These are phyloP conservation scores for Mormyrus iriodes DNA, from an alignment of 2,113 vertebrate genomes.

Conservation along the genomic window DNA sequence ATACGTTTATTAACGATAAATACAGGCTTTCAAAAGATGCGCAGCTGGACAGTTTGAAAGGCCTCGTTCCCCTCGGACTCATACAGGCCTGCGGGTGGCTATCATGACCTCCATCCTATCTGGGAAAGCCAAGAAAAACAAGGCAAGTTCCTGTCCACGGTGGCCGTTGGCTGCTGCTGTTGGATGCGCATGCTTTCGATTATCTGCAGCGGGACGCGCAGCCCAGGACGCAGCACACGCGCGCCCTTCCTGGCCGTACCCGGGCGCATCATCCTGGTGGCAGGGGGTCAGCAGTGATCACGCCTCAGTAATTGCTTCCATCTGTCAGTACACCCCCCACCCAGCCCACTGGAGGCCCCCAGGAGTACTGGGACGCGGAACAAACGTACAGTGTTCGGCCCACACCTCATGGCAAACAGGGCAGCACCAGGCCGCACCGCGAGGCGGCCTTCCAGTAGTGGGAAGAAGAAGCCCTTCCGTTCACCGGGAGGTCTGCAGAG, in stretches of 20 bases:
- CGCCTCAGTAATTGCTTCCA: constrained; percentile 34
- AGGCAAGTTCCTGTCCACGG: constrained; percentile 22
- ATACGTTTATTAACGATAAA: not conserved
- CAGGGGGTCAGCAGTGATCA: constrained; percentile 30
- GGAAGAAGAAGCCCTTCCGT: constrained; percentile 21
- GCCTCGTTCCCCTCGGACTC: constrained; percentile 20
- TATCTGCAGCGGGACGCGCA: constrained; percentile 15
- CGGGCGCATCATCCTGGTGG: constrained; percentile 34
- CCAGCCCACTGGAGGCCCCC: constrained; percentile 18
- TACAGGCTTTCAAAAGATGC: constrained; percentile 16
- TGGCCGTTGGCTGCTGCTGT: not conserved
- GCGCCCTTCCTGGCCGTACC: constrained; percentile 18
- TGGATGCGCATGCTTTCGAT: constrained; percentile 27
- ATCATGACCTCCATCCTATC: constrained; percentile 25
- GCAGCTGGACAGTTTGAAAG: constrained; percentile 27
- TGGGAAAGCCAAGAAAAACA: constrained; percentile 32
- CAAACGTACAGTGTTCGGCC: constrained; percentile 38
- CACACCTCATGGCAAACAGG: constrained; percentile 21
- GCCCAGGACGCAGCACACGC: constrained; percentile 1
- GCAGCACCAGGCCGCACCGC: constrained; percentile 6
- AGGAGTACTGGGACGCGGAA: constrained; percentile 26
- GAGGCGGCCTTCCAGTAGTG: constrained; percentile 26
- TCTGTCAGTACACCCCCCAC: constrained; percentile 25
- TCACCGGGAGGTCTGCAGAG: constrained; percentile 24
- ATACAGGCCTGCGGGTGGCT: constrained; percentile 19